Conservation (phyloP, 1,140 invertebrate genomes). For the Nebria ingens region DNA sequence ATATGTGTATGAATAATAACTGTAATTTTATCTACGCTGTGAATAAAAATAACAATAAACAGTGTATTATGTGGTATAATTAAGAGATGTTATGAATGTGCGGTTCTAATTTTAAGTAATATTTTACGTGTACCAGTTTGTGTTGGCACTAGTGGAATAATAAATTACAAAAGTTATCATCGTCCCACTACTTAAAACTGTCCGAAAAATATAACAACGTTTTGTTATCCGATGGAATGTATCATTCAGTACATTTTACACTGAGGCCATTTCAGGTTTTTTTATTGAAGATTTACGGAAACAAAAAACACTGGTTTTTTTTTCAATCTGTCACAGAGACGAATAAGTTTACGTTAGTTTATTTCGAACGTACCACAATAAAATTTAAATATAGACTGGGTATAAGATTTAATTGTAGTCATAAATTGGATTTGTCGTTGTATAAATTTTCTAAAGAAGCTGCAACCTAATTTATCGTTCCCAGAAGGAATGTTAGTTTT, state of each 20-base stretch:
- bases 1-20: too few species aligned
- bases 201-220: not conserved
- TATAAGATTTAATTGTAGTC: conserved; percentile 1
- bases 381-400: conserved; percentile 9
- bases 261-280: too few species aligned
- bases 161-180: not conserved
- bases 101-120: not conserved
- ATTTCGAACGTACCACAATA: conserved; percentile 1
- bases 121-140: not conserved
- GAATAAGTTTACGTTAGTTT: not conserved
- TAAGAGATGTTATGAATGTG: not conserved
- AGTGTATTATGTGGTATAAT: too few species aligned
- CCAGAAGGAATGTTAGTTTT: not conserved
- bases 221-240: not conserved
- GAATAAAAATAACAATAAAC: too few species aligned
- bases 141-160: not conserved
- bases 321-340: not conserved
- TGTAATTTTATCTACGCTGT: too few species aligned
- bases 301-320: too few species aligned
- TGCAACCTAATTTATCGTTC: not conserved
- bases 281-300: too few species aligned
- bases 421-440: conserved; percentile 2
- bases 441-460: not conserved
- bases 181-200: not conserved
- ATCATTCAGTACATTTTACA: not conserved